Evolutionary conservation across 64 coral and sea anemone genomes (phyloP).

Genomic region (Pocillopora damicornis): DNA sequence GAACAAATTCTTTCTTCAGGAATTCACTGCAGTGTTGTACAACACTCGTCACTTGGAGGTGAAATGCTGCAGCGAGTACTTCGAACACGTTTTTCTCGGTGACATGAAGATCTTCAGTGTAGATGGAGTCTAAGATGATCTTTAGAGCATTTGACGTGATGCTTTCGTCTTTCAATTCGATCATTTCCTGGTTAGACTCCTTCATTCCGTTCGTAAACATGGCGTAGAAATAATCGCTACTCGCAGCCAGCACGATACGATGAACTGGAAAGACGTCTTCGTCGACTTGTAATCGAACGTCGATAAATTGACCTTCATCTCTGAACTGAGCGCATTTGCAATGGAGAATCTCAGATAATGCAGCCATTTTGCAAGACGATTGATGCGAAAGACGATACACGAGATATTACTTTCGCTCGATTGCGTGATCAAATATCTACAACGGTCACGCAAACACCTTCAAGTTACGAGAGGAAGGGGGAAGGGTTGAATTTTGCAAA

Average conservation of each 20-base stretch:
- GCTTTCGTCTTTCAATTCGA: not conserved
- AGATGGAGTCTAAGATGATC: not conserved
- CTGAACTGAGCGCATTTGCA: not conserved
- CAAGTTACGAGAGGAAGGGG: too few species aligned
- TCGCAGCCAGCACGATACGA: slow-evolving; percentile 56
- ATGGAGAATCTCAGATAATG: not conserved
- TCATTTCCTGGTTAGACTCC: not conserved
- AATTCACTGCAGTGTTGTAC: not conserved
- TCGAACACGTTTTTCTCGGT: slow-evolving; percentile 2
- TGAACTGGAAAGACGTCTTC: slow-evolving; percentile 47
- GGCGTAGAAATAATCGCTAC: slow-evolving; percentile 68
- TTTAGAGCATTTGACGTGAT: not conserved
- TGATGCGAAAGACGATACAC: too few species aligned
- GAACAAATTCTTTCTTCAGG: not conserved
- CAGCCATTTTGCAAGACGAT: not conserved
- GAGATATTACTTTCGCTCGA: too few species aligned
- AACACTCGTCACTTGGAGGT: not conserved
- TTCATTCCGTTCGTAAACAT: slow-evolving; percentile 6
- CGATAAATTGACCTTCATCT: slow-evolving; percentile 34
- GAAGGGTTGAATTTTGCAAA: too few species aligned
- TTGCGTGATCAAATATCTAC: too few species aligned
- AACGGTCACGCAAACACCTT: too few species aligned
- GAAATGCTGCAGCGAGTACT: not conserved
- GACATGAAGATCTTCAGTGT: not conserved
- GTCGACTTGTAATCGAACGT: slow-evolving; percentile 55